These are phyloP conservation scores for Nilaparvata lugens DNA, from an alignment of 1,140 invertebrate species.

Conservation along the genomic window DNA sequence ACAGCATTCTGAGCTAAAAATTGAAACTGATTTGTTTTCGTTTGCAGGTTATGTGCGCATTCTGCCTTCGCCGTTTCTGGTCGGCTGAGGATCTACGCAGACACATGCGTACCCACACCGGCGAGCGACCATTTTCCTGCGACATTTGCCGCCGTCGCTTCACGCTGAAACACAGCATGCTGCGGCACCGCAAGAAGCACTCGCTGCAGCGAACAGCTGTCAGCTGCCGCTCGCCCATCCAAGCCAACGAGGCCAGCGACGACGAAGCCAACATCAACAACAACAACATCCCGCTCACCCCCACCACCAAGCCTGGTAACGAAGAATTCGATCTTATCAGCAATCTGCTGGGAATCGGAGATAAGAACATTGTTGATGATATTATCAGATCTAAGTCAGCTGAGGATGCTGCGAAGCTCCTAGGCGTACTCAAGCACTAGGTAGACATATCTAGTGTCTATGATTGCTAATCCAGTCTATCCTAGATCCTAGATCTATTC, in stretches of 20 bases:
- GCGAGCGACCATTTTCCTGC: conserved; percentile 69
- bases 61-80: conserved; percentile 87
- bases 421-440: conserved; percentile 49
- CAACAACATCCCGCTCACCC: conserved; percentile 15
- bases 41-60: conserved; percentile 73
- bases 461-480: no score
- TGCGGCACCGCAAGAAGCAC: conserved; percentile 82
- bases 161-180: conserved; percentile 89
- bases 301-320: conserved; percentile 27
- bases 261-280: conserved; percentile 23
- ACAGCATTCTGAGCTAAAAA: no score
- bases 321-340: conserved; percentile 69
- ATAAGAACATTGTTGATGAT: conserved; percentile 77
- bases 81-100: conserved; percentile 84
- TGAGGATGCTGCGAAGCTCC: conserved; percentile 76
- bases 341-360: conserved; percentile 77
- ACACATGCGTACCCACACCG: conserved; percentile 85
- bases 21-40: conserved; percentile 13
- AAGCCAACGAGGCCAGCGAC: conserved; percentile 5
- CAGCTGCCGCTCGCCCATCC: conserved; percentile 3
- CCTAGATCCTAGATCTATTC: no score
- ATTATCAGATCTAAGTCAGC: conserved; percentile 64
- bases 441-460: no score
- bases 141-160: conserved; percentile 73
- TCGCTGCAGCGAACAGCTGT: conserved; percentile 3